phyloP scores from a whole-genome alignment of 2,113 vertebrate species.

The Chlorocebus sabaeus region DNA sequence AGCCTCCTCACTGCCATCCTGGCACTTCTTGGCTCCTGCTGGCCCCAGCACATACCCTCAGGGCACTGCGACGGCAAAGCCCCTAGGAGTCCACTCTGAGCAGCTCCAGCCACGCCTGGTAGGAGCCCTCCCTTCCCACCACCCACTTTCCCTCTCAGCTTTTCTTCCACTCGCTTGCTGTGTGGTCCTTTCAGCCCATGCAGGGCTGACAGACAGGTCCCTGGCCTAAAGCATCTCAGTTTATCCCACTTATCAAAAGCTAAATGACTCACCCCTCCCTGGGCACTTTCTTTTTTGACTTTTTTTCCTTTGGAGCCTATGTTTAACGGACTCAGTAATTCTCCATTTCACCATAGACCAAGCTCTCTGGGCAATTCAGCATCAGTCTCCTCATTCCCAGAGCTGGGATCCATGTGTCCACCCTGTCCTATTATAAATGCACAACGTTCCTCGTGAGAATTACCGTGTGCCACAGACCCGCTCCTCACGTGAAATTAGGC shows the following conservation, averaged over 20 bases:
- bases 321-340: constrained; percentile 75
- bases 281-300: constrained; percentile 42
- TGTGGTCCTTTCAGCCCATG: background rate
- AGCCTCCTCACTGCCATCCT: fast-evolving
- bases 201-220: background rate
- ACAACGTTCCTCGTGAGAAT: background rate
- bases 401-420: background rate
- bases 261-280: background rate
- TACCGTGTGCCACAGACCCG: background rate
- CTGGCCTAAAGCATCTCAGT: background rate
- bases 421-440: background rate
- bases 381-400: constrained; percentile 69
- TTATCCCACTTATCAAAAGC: constrained; percentile 51
- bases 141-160: background rate
- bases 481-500: background rate
- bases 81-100: background rate
- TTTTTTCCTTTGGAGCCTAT: constrained; percentile 65
- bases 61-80: fast-evolving
- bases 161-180: background rate
- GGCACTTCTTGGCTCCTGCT: too few species aligned
- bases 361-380: constrained; percentile 69
- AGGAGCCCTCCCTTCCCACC: background rate
- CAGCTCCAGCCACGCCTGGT: fast-evolving
- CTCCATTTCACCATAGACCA: constrained; percentile 70
- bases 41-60: too few species aligned